Evolutionary conservation across 2,113 vertebrate genomes (phyloP).

Genomic region (Noctilio leporinus): DNA sequence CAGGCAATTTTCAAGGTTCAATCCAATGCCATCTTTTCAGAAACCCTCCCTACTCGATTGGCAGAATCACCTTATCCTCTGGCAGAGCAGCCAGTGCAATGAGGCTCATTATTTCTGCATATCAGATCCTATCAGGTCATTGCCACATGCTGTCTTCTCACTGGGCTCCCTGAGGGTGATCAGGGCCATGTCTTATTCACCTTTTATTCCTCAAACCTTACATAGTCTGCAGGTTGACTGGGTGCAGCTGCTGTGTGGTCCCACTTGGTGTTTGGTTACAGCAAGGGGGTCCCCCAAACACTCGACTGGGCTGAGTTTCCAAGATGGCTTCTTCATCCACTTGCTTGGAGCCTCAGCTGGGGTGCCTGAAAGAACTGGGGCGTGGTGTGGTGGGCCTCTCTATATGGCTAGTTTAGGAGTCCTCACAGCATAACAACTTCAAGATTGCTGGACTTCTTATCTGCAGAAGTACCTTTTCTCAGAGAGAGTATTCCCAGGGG

Average conservation of each 20-base stretch:
- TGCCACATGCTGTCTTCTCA: not conserved
- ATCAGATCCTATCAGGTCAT: not conserved
- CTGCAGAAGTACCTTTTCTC: not conserved
- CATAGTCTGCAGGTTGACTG: not conserved
- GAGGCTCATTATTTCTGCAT: not conserved
- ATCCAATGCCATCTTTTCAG: not conserved
- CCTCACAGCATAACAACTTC: rapidly evolving
- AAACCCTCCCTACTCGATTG: not conserved
- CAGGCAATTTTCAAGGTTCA: not conserved
- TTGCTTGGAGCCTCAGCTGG: rapidly evolving
- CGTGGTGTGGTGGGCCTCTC: not conserved
- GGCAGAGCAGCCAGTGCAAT: rapidly evolving
- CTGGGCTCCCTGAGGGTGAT: not conserved
- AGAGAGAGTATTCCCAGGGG: not conserved
- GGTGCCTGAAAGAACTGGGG: not conserved
- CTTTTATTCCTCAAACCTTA: not conserved
- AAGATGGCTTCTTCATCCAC: not conserved
- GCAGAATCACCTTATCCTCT: not conserved
- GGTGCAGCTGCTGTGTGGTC: not conserved
- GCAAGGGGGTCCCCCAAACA: not conserved
- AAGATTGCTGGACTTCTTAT: not conserved
- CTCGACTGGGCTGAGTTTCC: too few species aligned
- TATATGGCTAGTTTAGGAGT: not conserved
- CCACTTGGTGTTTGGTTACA: not conserved
- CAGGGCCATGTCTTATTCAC: not conserved